A percentile compares a stretch with the other conserved stretches of the same genome.
Evolutionary conservation across 2,113 vertebrate species (phyloP).

Genomic region (Tor tambroides): DNA sequence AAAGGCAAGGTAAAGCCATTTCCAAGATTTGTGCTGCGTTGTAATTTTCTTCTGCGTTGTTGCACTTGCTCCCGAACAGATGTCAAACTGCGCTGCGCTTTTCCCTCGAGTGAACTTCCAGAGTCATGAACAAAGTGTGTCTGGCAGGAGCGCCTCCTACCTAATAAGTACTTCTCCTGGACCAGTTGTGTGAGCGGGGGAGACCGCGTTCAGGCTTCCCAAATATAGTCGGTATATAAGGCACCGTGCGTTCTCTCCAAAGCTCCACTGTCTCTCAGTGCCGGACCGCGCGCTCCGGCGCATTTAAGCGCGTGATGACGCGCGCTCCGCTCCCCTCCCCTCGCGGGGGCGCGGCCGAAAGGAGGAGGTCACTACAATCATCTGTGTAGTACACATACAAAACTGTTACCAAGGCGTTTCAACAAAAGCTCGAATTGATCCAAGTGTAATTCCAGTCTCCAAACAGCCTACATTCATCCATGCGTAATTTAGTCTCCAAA

Average conservation of each 20-base stretch:
- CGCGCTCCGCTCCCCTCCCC: not conserved
- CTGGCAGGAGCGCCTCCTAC: constrained; percentile 75
- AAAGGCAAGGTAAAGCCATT: constrained; percentile 89
- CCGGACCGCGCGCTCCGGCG: not conserved
- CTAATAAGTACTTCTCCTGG: constrained; percentile 72
- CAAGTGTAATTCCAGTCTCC: constrained; percentile 27
- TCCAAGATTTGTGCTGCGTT: constrained; percentile 41
- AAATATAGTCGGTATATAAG: constrained; percentile 91
- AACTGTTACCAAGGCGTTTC: constrained; percentile 34
- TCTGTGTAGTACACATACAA: not conserved
- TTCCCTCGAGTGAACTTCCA: constrained; percentile 64
- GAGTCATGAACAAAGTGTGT: constrained; percentile 69
- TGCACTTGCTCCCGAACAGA: constrained; percentile 18
- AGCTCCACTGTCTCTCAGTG: constrained; percentile 60
- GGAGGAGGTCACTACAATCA: constrained; percentile 11
- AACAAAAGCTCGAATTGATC: constrained; percentile 37
- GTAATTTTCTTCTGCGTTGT: not conserved
- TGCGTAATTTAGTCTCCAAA: constrained; percentile 15
- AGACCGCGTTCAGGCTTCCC: constrained; percentile 83
- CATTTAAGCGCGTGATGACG: constrained; percentile 6
- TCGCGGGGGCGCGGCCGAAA: not conserved
- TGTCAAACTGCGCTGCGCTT: constrained; percentile 43
- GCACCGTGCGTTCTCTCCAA: constrained; percentile 61
- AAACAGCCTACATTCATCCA: constrained; percentile 16
- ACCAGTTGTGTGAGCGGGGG: constrained; percentile 86